These are phyloP conservation scores for Tineola bisselliella DNA, from an alignment of 2,888 invertebrate genomes.

Conservation along the genomic window DNA sequence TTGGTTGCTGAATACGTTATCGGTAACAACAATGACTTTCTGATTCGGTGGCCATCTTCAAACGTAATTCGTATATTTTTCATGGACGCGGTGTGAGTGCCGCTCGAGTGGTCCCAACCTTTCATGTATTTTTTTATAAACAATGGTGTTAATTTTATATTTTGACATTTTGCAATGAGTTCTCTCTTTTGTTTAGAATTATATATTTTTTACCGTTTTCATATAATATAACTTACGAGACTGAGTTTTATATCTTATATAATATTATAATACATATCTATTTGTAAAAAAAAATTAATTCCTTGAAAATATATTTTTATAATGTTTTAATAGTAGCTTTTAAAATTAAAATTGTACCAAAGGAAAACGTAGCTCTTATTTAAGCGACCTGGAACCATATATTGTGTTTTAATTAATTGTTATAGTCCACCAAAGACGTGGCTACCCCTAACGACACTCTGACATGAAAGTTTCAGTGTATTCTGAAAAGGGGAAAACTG, in stretches of 20 bases:
- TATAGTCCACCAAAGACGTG: conserved; percentile 39
- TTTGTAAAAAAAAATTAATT: not conserved
- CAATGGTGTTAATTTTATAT: not conserved
- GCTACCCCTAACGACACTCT: conserved; percentile 32
- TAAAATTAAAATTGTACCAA: not conserved
- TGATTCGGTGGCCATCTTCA: conserved; percentile 55
- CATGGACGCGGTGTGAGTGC: conserved; percentile 24
- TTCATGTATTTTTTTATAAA: not conserved
- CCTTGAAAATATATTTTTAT: not conserved
- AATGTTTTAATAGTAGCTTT: not conserved
- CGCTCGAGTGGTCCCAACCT: not conserved
- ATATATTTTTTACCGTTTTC: no score
- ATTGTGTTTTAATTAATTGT: conserved; percentile 63
- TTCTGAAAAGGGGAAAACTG: not conserved
- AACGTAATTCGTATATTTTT: conserved; percentile 52
- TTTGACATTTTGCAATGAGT: not conserved
- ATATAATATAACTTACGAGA: no score
- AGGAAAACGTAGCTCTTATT: not conserved
- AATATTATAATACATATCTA: not conserved
- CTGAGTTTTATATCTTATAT: no score
- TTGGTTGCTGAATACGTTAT: conserved; percentile 48
- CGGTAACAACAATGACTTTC: conserved; percentile 60
- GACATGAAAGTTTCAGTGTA: conserved; percentile 35
- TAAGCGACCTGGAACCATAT: conserved; percentile 21
- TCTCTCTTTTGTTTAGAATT: no score